Evolutionary conservation across 2,797 vertebrate genomes (phyloP).

Genomic region (Hephaestus fuliginosus): DNA sequence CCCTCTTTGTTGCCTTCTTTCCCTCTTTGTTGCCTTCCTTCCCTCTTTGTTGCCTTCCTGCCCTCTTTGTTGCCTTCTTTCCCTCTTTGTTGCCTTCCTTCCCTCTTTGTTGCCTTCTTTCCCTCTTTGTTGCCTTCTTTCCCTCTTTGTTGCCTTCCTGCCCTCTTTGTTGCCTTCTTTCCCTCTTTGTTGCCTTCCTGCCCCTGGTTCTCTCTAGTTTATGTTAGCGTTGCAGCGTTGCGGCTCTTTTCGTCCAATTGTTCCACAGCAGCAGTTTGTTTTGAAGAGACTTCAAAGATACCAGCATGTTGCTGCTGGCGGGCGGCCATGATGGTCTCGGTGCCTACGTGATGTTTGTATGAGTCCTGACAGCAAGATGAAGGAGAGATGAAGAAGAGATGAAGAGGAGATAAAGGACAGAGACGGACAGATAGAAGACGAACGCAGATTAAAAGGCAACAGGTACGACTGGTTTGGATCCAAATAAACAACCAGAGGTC

Average conservation of each 20-base stretch:
- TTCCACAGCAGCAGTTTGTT: slow-evolving; percentile 50
- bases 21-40: no score
- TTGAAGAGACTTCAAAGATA: slow-evolving; percentile 72
- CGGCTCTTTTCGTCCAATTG: background rate
- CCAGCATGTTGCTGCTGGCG: slow-evolving; percentile 65
- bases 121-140: no score
- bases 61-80: no score
- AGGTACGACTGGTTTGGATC: slow-evolving; percentile 65
- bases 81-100: background rate
- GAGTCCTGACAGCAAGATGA: slow-evolving; percentile 57
- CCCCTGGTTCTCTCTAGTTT: slow-evolving; percentile 51
- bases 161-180: no score
- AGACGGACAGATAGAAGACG: slow-evolving; percentile 44
- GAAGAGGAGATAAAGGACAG: slow-evolving; percentile 43
- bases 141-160: no score
- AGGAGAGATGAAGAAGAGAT: slow-evolving; percentile 34
- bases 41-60: no score
- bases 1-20: no score
- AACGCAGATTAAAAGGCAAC: slow-evolving; percentile 67
- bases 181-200: background rate
- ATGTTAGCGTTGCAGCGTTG: slow-evolving; percentile 38
- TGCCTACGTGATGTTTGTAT: slow-evolving; percentile 78
- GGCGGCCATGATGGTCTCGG: slow-evolving; percentile 48
- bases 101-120: no score
- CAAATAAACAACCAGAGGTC: slow-evolving; percentile 66